A percentile compares a stretch with the other conserved stretches of the same genome.
Conservation (phyloP, 2,113 vertebrate genomes). For the Oxygymnocypris stewartii region DNA sequence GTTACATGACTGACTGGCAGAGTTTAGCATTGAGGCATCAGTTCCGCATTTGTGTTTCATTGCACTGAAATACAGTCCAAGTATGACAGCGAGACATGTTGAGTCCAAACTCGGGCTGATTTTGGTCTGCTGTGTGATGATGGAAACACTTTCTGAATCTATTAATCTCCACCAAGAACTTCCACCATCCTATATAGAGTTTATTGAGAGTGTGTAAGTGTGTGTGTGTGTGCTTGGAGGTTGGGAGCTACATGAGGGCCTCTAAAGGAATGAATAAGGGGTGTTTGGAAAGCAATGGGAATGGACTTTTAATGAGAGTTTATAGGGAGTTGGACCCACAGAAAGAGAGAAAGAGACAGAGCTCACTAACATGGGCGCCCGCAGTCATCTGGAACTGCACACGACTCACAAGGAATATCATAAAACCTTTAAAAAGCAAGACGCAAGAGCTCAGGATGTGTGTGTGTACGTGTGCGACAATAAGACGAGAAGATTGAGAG, state of each 20-base stretch:
- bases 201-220: constrained; percentile 26
- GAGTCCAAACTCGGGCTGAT: constrained; percentile 51
- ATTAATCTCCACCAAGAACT: constrained; percentile 41
- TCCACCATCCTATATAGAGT: constrained; percentile 21
- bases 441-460: constrained; percentile 14
- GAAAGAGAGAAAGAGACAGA: constrained; percentile 1
- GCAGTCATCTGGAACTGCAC: constrained; percentile 49
- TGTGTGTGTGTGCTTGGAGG: constrained; percentile 29
- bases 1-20: constrained; percentile 48
- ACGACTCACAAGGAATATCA: constrained; percentile 44
- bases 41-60: constrained; percentile 47
- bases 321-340: constrained; percentile 49
- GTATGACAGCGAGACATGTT: constrained; percentile 53
- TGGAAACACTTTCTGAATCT: constrained; percentile 25
- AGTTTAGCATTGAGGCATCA: constrained; percentile 60
- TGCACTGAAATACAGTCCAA: constrained; percentile 15
- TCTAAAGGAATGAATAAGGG: constrained; percentile 33
- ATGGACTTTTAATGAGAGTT: constrained; percentile 52
- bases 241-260: constrained; percentile 19
- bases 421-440: constrained; percentile 42
- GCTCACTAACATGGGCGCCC: constrained; percentile 31
- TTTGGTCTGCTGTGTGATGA: constrained; percentile 6
- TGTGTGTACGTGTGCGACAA: background rate
- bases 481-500: background rate
- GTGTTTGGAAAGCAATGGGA: constrained; percentile 37